Conservation (phyloP, 2,797 vertebrate genomes). For the Lepilemur ruficaudatus region DNA sequence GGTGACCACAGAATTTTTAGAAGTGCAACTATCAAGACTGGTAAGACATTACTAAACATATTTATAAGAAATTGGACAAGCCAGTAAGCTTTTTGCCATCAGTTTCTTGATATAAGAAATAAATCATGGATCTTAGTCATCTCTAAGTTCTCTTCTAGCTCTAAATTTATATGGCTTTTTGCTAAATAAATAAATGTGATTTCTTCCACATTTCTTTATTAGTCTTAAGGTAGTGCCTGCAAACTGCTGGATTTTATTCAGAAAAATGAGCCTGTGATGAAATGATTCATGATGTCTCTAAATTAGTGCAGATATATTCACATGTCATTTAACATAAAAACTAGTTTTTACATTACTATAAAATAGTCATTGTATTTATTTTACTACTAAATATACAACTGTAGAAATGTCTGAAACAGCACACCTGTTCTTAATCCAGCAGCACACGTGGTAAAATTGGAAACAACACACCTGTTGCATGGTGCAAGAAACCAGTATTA, state of each 20-base stretch:
- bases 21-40: background rate
- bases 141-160: background rate
- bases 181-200: background rate
- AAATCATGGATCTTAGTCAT: background rate
- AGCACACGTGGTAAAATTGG: background rate
- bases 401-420: background rate
- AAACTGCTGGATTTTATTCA: constrained; percentile 2
- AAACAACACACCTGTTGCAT: background rate
- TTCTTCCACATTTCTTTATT: background rate
- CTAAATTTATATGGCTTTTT: background rate
- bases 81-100: background rate
- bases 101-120: constrained; percentile 25
- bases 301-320: background rate
- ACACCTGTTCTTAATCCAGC: background rate
- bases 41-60: background rate
- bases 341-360: background rate
- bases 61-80: background rate
- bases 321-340: background rate
- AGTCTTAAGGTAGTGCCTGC: background rate
- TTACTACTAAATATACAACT: constrained; percentile 6
- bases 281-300: background rate
- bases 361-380: constrained; percentile 36
- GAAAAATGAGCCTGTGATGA: background rate
- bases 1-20: background rate
- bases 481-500: background rate